Evolutionary conservation across 2,888 invertebrate genomes (phyloP).

Genomic region (Pristionchus maxplancki): DNA sequence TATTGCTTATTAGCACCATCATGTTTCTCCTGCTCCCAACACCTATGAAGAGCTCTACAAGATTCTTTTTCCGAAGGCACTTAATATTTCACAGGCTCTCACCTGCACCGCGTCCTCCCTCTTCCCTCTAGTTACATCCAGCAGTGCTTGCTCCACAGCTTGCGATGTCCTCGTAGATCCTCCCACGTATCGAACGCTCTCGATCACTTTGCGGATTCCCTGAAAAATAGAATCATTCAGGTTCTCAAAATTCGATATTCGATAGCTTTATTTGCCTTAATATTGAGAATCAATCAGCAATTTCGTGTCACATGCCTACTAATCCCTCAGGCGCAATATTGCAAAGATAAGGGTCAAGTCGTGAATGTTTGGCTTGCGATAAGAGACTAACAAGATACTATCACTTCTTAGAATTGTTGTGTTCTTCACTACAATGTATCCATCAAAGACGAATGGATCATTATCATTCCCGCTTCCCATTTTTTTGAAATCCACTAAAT

Average conservation of each 20-base stretch:
- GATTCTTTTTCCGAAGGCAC: no score
- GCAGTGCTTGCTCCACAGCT: conserved; percentile 68
- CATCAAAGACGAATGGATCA: no score
- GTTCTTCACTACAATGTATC: no score
- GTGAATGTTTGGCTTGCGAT: no score
- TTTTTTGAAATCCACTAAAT: no score
- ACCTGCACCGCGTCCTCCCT: conserved; percentile 69
- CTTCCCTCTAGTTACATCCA: conserved; percentile 62
- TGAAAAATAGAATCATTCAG: no score
- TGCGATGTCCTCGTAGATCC: conserved; percentile 71
- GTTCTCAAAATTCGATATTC: background rate
- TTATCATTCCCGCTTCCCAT: no score
- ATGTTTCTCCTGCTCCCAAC: no score
- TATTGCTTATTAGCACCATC: no score
- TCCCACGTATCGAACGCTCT: conserved; percentile 69
- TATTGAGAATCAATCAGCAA: background rate
- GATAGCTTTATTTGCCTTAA: background rate
- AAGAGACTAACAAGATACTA: background rate
- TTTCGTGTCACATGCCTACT: background rate
- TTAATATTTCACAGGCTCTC: no score
- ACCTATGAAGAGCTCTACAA: no score
- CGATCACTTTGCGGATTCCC: conserved; percentile 66
- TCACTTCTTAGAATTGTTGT: no score
- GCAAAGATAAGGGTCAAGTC: background rate
- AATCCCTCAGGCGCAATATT: background rate